Evolutionary conservation across 1,140 invertebrate species (phyloP).

Genomic region (Akabosia matsudoensis): DNA sequence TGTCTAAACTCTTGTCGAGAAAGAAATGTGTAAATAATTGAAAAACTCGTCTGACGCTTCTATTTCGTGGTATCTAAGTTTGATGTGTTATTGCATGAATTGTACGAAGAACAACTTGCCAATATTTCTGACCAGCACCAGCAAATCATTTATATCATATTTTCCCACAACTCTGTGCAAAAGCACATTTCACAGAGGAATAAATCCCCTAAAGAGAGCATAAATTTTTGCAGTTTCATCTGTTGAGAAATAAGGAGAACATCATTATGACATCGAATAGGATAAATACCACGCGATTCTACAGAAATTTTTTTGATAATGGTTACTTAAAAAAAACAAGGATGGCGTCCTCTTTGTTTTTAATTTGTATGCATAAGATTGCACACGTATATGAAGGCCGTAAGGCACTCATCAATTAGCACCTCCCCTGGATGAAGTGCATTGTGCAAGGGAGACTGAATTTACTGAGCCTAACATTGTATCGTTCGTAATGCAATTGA

Average conservation of each 20-base stretch:
- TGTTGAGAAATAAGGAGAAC: not conserved
- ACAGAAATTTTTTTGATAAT: no score
- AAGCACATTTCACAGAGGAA: not conserved
- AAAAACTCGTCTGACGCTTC: not conserved
- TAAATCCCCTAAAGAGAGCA: not conserved
- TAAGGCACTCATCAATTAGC: slow-evolving; percentile 19
- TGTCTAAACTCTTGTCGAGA: not conserved
- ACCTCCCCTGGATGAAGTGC: not conserved
- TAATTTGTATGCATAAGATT: not conserved
- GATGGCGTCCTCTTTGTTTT: not conserved
- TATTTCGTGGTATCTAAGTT: no score
- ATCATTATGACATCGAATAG: not conserved
- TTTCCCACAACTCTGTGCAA: not conserved
- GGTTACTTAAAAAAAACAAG: not conserved
- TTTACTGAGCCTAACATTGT: no score
- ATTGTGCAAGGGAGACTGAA: not conserved
- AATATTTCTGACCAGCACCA: no score
- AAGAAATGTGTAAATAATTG: slow-evolving; percentile 10
- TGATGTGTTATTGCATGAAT: not conserved
- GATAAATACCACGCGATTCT: not conserved
- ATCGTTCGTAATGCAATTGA: no score
- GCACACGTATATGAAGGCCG: not conserved
- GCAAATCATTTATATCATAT: no score
- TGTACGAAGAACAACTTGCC: not conserved
- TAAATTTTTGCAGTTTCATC: not conserved